These are phyloP conservation scores for Heterocephalus glaber DNA, from an alignment of 2,113 vertebrate species.

Conservation along the genomic window DNA sequence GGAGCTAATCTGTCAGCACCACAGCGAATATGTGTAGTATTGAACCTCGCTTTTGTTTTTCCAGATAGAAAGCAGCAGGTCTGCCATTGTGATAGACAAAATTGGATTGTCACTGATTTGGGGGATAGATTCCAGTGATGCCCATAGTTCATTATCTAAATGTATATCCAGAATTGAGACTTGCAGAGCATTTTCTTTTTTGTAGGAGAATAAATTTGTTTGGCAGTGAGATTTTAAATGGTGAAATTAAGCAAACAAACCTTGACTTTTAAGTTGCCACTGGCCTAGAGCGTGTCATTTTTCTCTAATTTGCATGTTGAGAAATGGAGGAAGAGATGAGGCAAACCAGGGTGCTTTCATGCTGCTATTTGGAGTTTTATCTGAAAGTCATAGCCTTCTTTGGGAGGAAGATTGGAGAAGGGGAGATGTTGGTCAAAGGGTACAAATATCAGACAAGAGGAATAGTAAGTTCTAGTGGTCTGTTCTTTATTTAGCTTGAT, in stretches of 20 bases:
- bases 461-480: not conserved
- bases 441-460: not conserved
- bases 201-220: not conserved
- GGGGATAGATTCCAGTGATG: not conserved
- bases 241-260: not conserved
- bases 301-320: not conserved
- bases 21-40: not conserved
- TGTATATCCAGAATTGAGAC: not conserved
- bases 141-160: not conserved
- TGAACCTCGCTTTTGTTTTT: not conserved
- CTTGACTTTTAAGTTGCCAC: not conserved
- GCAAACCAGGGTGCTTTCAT: not conserved
- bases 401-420: not conserved
- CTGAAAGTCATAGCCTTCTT: not conserved
- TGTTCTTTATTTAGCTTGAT: not conserved
- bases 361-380: not conserved
- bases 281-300: not conserved
- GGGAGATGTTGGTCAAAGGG: not conserved
- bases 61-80: not conserved
- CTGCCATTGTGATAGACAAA: not conserved
- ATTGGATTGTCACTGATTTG: not conserved
- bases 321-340: not conserved
- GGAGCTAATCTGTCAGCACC: not conserved
- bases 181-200: not conserved
- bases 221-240: constrained; percentile 30